These are phyloP conservation scores for Psilopsiagon aymara DNA, from an alignment of 2,113 vertebrate genomes.

Conservation along the genomic window DNA sequence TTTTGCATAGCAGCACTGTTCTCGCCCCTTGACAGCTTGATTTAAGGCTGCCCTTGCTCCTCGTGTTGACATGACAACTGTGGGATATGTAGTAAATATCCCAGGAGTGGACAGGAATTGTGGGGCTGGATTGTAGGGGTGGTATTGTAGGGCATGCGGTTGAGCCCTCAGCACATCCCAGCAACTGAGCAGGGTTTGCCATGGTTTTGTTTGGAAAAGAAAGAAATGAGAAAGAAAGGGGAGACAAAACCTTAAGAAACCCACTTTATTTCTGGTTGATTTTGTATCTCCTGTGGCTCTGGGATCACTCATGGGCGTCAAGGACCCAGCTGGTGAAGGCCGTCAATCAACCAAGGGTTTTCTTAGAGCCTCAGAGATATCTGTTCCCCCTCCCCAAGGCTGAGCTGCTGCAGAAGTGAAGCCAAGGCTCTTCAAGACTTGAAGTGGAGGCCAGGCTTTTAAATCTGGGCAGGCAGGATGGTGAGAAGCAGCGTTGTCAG, in stretches of 20 bases:
- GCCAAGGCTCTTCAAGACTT: background rate
- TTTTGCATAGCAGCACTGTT: constrained; percentile 57
- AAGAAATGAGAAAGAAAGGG: background rate
- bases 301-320: background rate
- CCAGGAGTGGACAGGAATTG: constrained; percentile 71
- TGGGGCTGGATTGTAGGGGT: constrained; percentile 73
- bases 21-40: constrained; percentile 71
- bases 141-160: constrained; percentile 76
- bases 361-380: background rate
- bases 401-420: background rate
- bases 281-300: background rate
- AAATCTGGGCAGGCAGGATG: background rate
- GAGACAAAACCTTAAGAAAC: background rate
- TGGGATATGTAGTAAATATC: constrained; percentile 78
- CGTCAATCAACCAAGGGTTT: constrained; percentile 33
- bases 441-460: background rate
- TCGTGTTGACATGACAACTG: constrained; percentile 79
- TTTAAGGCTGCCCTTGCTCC: constrained; percentile 65
- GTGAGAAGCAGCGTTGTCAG: background rate
- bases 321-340: constrained; percentile 22
- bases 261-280: background rate
- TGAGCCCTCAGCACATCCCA: constrained; percentile 44
- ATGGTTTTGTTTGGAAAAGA: constrained; percentile 35
- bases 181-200: constrained; percentile 4
- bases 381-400: background rate